A percentile compares a stretch with the other conserved stretches of the same genome.
Conservation (phyloP, 2,797 vertebrate species). For the Otus scops region DNA sequence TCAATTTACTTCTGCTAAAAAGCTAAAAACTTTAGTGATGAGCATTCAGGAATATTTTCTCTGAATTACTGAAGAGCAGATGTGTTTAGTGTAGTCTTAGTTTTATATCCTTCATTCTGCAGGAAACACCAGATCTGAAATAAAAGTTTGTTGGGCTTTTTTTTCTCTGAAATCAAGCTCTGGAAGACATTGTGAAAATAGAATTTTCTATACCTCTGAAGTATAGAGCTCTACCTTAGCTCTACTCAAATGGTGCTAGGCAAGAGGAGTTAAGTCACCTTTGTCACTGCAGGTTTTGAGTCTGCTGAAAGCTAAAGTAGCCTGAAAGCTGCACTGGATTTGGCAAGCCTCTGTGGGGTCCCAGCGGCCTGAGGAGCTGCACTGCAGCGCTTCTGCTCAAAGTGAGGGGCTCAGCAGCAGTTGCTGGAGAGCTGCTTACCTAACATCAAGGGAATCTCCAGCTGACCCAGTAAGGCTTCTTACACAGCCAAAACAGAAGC, state of each 20-base stretch:
- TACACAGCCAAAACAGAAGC: background rate
- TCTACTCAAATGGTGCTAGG: background rate
- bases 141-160: fast-evolving
- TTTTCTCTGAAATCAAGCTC: background rate
- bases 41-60: background rate
- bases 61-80: background rate
- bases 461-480: background rate
- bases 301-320: background rate
- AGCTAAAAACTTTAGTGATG: background rate
- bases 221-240: background rate
- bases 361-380: background rate
- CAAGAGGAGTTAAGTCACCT: background rate
- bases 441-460: background rate
- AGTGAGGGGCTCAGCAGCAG: background rate
- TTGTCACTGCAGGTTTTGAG: background rate
- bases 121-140: background rate
- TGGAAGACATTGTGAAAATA: background rate
- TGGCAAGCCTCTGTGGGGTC: background rate
- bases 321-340: background rate
- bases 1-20: background rate
- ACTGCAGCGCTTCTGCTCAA: background rate
- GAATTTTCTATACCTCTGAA: background rate
- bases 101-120: background rate
- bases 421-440: background rate
- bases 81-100: background rate